Percentiles rank a stretch among this genome's conserved stretches.
phyloP scores from a whole-genome alignment of 92 coral and sea anemone genomes.

The Epizoanthus illoricatus region DNA sequence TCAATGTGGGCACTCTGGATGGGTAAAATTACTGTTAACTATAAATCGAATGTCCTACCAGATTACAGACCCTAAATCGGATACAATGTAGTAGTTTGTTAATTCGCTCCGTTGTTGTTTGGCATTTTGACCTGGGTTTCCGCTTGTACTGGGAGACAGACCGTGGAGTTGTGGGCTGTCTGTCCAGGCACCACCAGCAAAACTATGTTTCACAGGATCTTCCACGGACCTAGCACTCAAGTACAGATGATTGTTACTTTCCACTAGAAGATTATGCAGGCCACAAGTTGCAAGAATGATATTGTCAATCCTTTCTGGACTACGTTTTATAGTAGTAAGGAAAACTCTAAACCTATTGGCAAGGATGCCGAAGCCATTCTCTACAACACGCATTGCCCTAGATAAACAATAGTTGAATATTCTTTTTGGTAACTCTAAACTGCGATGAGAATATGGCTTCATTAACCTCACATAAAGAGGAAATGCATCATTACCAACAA shows the following conservation, averaged over 20 bases:
- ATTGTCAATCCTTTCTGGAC: slow-evolving; percentile 19
- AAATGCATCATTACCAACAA: slow-evolving; percentile 43
- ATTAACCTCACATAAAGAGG: slow-evolving; percentile 25
- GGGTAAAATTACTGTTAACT: no score
- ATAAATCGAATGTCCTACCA: slow-evolving; percentile 23
- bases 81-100: slow-evolving; percentile 46
- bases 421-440: background rate
- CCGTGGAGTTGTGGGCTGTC: slow-evolving; percentile 29
- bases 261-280: slow-evolving; percentile 44
- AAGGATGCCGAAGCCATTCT: background rate
- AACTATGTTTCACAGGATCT: slow-evolving; percentile 33
- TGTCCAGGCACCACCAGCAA: slow-evolving; percentile 51
- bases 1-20: no score
- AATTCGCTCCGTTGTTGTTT: slow-evolving; percentile 48
- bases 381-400: no score
- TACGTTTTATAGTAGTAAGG: slow-evolving; percentile 25
- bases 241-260: slow-evolving; percentile 51
- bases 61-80: slow-evolving; percentile 47
- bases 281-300: slow-evolving; percentile 41
- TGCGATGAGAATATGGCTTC: slow-evolving; percentile 16
- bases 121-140: slow-evolving; percentile 55
- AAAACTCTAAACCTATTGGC: slow-evolving; percentile 35
- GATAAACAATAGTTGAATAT: no score
- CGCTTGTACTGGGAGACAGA: slow-evolving; percentile 27
- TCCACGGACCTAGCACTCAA: slow-evolving; percentile 48